Evolutionary conservation across 2,113 vertebrate species (phyloP), one percentile per base, ranked within the genome.

Genomic region (Epinephelus moara): DNA sequence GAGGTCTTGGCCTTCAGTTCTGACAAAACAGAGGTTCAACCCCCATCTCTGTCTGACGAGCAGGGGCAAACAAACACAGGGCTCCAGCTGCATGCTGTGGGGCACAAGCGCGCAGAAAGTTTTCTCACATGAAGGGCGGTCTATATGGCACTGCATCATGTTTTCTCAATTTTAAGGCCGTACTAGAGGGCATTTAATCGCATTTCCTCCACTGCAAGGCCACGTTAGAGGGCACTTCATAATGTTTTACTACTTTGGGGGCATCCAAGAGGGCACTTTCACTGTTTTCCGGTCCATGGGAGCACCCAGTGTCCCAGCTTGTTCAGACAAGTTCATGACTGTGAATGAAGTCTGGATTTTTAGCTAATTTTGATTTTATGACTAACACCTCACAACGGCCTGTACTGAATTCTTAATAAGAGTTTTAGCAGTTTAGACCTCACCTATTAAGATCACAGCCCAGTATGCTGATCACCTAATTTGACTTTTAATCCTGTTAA

Each of bases 401-500:
- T 37, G n/a, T 45, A 50, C 15, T 30, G 49, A 61, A 37, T 17
- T 66, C 21, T 12, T 64, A 53, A 81, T 53, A 52, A 81, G 53
- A 55, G 10, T 49, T 71, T 82, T 45, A 45, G 77, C 0, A 52
- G 25, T 79, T 45, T 25, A 60, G 57, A 69, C 50, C 50, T 88
- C 21, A 74, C 33, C 25, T 60, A 19, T 69, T 57, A 19, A 57
- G n/a, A 82, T 74, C 49, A 70, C n/a, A 78, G 25, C 59, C 1
- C 0, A 23, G 49, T 33, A 30, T 25, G 21, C 23, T 49, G 30
- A 82, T 59, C 66, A 30, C n/a, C 74, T 3, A 56, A 25, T 69
- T 64, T 70, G 23, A 81, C 49, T 80, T 0, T 2, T 71, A 42
- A 78, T 81, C 69, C 45, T 64, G 33, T 74, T 84, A 59, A 81